Conservation (phyloP, 2,888 invertebrate genomes). For the Antitype chi region DNA sequence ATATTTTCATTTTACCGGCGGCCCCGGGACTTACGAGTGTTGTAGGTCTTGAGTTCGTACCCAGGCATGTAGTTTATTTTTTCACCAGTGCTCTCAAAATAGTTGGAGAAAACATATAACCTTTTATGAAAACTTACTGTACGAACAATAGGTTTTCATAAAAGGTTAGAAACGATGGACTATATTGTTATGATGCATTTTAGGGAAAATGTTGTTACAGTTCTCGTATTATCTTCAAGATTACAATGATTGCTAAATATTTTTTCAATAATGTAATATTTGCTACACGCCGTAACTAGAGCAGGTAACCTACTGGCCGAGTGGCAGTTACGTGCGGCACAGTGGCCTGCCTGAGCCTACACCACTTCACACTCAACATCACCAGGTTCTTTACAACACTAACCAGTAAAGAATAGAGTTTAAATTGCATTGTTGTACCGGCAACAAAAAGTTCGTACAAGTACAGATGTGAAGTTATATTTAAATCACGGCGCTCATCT, state of each 20-base stretch:
- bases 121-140: neutral
- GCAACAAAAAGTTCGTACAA: slow-evolving; percentile 72
- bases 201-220: neutral
- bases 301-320: slow-evolving; percentile 77
- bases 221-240: slow-evolving; percentile 51
- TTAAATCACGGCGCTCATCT: slow-evolving; percentile 86
- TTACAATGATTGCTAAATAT: slow-evolving; percentile 49
- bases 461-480: slow-evolving; percentile 85
- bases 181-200: neutral
- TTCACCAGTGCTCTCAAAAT: neutral
- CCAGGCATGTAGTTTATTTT: neutral
- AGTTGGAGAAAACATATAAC: neutral
- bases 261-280: slow-evolving; percentile 65
- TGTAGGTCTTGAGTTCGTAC: neutral
- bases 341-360: slow-evolving; percentile 50
- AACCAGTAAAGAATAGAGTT: slow-evolving; percentile 64
- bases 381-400: slow-evolving; percentile 41
- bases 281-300: slow-evolving; percentile 68
- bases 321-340: slow-evolving; percentile 65
- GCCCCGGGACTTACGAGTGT: neutral
- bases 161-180: neutral
- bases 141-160: too few species aligned
- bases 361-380: slow-evolving; percentile 26
- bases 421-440: slow-evolving; percentile 71
- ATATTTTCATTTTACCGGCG: neutral